Evolutionary conservation across 2,113 vertebrate genomes (phyloP), one percentile per base, ranked within the genome.

Genomic region (Montifringilla adamsi): DNA sequence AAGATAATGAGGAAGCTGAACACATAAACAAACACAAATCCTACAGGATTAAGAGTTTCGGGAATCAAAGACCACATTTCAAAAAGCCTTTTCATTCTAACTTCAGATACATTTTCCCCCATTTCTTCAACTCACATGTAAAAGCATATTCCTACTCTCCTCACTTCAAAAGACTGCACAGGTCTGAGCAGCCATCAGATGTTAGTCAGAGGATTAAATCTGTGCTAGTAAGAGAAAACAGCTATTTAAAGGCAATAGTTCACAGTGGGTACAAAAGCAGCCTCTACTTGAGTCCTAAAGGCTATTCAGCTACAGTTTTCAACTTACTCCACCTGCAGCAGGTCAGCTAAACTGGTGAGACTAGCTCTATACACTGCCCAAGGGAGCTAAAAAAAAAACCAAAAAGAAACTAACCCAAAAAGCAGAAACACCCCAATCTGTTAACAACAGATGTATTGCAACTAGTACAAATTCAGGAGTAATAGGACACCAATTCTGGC

Each of bases 1-100:
- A 88, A 95, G 78, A 91, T 84, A 84, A 92, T 74, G 44, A 74
- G 64, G 76, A 93, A 81, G 60, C 59, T 33, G 37, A 83, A 86
- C n/a, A 67, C 41, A 90, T 75, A 96, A 97, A 93, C 93, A 91
- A 79, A 81, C 20, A 66, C 11, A 85, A 97, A 95, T 92, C 64
- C 82, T 78, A 63, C 52, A 67, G 52, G 72, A 94, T 96, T 93
- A 94, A 84, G 49, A 92, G 17, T 33, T 84, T 84, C 56, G 88
- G 60, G 12, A 93, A 93, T 85, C 69, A 88, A 92, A 94, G 68
- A 78, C 46, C 49, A 17, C 6, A 75, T 44, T 90, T 93, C 78
- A 93, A 76, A 91, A 83, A 80, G 62, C 22, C 8, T 83, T 50
- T 86, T 66, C 31, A 39, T 81, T 55, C 31, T 74, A 95, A 91